These are phyloP conservation scores for Cybosia mesomella DNA, from an alignment of 2,888 invertebrate species.

Conservation along the genomic window DNA sequence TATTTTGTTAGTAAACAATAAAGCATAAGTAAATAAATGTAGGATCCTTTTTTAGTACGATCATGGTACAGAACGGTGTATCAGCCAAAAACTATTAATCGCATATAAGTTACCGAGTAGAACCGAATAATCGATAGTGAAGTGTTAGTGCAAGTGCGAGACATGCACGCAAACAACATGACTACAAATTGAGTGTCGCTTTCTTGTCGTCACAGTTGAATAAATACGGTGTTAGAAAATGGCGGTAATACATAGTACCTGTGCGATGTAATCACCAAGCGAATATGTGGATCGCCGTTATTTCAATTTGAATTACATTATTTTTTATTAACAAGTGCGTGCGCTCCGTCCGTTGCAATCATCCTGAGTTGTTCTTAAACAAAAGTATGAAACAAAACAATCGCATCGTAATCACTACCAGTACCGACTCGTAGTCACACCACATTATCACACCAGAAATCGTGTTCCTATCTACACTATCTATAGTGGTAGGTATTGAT, in stretches of 20 bases:
- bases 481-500: no score
- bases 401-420: no score
- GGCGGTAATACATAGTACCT: not conserved
- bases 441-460: no score
- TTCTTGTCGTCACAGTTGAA: slow-evolving; percentile 41
- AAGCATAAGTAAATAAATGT: no score
- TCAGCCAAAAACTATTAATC: slow-evolving; percentile 6
- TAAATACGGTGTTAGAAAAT: slow-evolving; percentile 28
- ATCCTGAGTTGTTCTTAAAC: not conserved
- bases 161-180: slow-evolving; percentile 13
- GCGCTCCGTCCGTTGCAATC: not conserved
- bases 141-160: slow-evolving; percentile 14
- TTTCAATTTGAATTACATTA: slow-evolving; percentile 2
- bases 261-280: not conserved
- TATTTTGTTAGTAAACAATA: no score
- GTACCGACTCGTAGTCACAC: no score
- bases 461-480: no score
- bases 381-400: not conserved
- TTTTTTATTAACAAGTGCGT: not conserved
- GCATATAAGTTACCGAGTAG: slow-evolving; percentile 32
- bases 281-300: not conserved
- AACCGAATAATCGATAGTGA: slow-evolving; percentile 28
- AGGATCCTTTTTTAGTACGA: no score
- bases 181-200: slow-evolving; percentile 26
- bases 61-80: not conserved